Evolutionary conservation across 2,113 vertebrate species (phyloP), one percentile per base, ranked within the genome.

Genomic region (Sorex araneus): DNA sequence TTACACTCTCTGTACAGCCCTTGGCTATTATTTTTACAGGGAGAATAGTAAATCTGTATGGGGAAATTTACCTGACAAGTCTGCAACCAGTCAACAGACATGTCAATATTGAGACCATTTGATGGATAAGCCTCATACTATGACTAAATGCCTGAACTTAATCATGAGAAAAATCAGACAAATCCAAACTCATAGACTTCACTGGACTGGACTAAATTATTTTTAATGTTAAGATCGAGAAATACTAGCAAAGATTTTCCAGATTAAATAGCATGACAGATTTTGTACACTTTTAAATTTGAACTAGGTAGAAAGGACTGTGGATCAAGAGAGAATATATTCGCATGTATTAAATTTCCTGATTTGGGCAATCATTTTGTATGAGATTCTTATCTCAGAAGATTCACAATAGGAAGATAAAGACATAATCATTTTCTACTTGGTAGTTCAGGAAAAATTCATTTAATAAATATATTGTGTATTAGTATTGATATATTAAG

Each of bases 381-480:
- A 13, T 88, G 84, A 2, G 77, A 34, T 77, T 69, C 25, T 94
- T 67, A 66, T 82, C 87, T 86, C 88, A 64, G 47, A 57, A 76
- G 45, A 54, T 84, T 6, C 34, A 16, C 64, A 88, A 4, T 57
- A 27, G 73, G 89, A 73, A 6, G 0, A 3, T 85, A 82, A 60
- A 30, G 32, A 25, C 36, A 63, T 12, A n/a, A 10, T 50, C 28
- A 85, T 43, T 91, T 94, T 54, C 16, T 32, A 18, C 21, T 78
- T 83, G n/a, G n/a, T 74, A 34, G 50, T 76, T 15, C 23, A 63
- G 85, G 30, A 83, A 80, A n/a, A 67, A 63, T 60, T 10, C 30
- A 3, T 74, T 57, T 30, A 16, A 45, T 7, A 21, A n/a, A 36
- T 3, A 57, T 1, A 73, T 47, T 86, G n/a, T 11, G 36, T 40